Evolutionary conservation across 2,797 vertebrate genomes (phyloP), one percentile per base, ranked within the genome.

Genomic region (Alca torda): DNA sequence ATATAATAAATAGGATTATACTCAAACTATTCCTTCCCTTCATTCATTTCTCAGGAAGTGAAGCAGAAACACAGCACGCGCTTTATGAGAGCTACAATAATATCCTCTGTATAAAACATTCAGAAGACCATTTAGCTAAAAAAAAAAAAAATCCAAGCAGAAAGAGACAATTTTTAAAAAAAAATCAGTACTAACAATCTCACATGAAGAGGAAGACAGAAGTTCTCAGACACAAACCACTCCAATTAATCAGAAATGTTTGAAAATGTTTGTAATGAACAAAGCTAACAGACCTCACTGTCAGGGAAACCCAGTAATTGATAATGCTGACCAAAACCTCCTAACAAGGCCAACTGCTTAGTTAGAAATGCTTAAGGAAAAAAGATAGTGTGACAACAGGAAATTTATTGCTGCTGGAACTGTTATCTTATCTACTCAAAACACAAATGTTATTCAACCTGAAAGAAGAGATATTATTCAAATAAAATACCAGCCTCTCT

Each of bases 181-280:
- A 28, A 23, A 18, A 11, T 9, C 50, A 80, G 30, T 18, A 25
- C 43, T 87, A 74, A 80, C 35, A 25, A 41, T 70, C 20, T 83
- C 30, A 37, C 33, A 60, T 48, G 74, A 83, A 26, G 85, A 89
- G 79, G 82, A 77, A 46, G 60, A 37, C 33, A 82, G 53, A 87
- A 90, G 51, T 97, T 97, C 97, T 97, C 85, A 94, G 95, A 60
- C 91, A 75, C 13, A 75, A 90, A 95, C 28, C 54, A 48, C 88
- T 33, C 89, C 91, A 84, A 82, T 96, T 88, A 67, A 95, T 95
- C 94, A 81, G 60, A 90, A 91, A 13, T 45, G 79, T 85, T 77
- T 82, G 95, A 69, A 53, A 91, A 84, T 31, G 7, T 61, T 48
- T 53, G 74, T 70, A 84, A 94, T 33, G 70, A 86, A 64, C 59